Evolutionary conservation across 2,797 vertebrate species (phyloP), one percentile per base, ranked within the genome.

Genomic region (Atherinosoma microstoma): DNA sequence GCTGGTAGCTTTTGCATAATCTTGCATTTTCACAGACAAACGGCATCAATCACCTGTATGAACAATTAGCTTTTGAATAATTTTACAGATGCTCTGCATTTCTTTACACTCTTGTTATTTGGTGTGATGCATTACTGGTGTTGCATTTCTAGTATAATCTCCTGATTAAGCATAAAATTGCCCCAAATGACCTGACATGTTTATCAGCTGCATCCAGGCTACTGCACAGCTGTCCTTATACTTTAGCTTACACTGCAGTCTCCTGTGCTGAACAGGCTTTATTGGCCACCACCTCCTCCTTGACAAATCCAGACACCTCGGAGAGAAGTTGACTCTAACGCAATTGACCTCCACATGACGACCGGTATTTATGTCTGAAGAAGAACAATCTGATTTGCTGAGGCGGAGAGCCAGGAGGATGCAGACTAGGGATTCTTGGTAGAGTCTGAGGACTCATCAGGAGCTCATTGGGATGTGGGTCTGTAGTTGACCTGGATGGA

Each of bases 181-280:
- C 36, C 80, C 80, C 81, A 69, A 32, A 84, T 85, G 89, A 76
- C 79, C 82, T 53, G 79, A 76, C 66, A 16, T 73, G 74, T 75
- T 68, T 60, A 66, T 82, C 73, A 75, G 79, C 82, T 73, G 72
- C 76, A 70, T 51, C 63, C 70, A 58, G 64, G 22, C 71, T 67
- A 53, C 3, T 24, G 62, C 75, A 67, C 81, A 80, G 84, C 83
- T 86, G 84, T 74, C 72, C 34, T 65, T 11, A 16, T 0, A 62
- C 76, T 82, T 84, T 64, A 70, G 84, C 84, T 82, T 61, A 85
- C 64, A 0, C 78, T 66, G 82, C 83, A 82, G 54, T 75, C 75
- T 67, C 56, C 10, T 4, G 0, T 60, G 78, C 80, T 75, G 81
- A 79, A 59, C 29, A 30, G 7, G 57, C 76, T 71, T 8, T 12